These are phyloP conservation scores for Drosophila auraria DNA, from an alignment of 1,140 invertebrate genomes.

Conservation along the genomic window DNA sequence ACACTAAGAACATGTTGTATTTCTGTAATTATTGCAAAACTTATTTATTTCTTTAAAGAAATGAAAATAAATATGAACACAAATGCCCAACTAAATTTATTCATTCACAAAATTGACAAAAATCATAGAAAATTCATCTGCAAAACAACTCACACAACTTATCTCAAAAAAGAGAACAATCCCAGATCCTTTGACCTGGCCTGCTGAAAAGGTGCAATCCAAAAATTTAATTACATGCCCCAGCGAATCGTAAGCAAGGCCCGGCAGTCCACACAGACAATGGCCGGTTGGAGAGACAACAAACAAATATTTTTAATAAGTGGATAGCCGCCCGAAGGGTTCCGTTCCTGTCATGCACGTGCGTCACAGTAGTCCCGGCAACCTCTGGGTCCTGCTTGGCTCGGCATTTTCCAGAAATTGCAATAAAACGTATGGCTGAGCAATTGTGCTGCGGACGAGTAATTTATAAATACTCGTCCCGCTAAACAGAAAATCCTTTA, in stretches of 20 bases:
- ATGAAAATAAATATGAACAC: background rate
- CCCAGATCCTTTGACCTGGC: constrained; percentile 11
- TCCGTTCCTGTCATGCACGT: constrained; percentile 45
- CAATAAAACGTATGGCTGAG: constrained; percentile 78
- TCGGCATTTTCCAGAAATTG: constrained; percentile 59
- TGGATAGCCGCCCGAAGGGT: constrained; percentile 20
- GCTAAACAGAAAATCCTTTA: constrained; percentile 47
- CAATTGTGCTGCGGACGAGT: constrained; percentile 67
- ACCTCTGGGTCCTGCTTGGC: constrained; percentile 23
- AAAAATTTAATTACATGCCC: constrained; percentile 73
- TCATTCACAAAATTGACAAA: background rate
- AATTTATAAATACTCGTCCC: constrained; percentile 63
- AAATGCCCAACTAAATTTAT: background rate
- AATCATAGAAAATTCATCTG: too few species aligned
- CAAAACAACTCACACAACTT: background rate
- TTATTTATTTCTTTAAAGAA: too few species aligned
- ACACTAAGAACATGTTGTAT: too few species aligned
- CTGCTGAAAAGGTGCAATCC: constrained; percentile 41
- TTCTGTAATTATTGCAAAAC: too few species aligned
- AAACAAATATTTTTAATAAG: constrained; percentile 80
- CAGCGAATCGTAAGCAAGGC: constrained; percentile 65
- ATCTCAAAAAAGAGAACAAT: background rate
- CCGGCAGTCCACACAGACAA: constrained; percentile 51
- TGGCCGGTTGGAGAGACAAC: constrained; percentile 40
- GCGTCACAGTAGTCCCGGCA: constrained; percentile 47